These are phyloP conservation scores for Suricata suricatta DNA, from an alignment of 2,113 vertebrate species.

Conservation along the genomic window DNA sequence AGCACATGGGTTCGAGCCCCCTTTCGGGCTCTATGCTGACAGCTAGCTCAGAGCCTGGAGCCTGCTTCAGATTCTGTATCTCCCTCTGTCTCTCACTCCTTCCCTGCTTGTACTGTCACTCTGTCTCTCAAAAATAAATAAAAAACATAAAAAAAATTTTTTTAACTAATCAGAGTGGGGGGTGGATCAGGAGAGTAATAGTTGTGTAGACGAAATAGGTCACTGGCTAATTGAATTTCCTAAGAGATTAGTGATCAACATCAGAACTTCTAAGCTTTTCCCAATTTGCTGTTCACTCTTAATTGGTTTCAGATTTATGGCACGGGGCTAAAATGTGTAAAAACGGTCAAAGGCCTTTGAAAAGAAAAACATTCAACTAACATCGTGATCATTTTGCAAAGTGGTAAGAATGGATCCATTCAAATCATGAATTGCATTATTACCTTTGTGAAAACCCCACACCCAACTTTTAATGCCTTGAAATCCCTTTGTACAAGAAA, in stretches of 20 bases:
- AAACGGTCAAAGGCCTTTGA: neutral
- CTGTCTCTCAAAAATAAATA: too few relatives aligned
- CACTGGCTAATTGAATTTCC: constrained; percentile 27
- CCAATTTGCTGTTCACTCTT: neutral
- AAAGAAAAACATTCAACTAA: constrained; percentile 19
- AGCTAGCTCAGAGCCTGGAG: too few relatives aligned
- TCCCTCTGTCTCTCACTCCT: too few relatives aligned
- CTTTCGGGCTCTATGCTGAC: too few relatives aligned
- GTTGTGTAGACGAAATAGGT: neutral
- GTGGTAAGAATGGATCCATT: neutral
- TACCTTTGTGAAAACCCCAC: neutral
- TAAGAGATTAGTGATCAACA: neutral
- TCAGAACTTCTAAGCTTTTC: constrained; percentile 33
- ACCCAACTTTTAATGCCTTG: neutral
- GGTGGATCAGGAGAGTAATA: neutral
- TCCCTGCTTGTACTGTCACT: too few relatives aligned
- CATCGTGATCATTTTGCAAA: neutral
- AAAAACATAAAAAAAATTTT: too few relatives aligned
- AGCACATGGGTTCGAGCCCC: too few relatives aligned
- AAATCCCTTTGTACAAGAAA: neutral
- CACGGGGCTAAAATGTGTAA: neutral
- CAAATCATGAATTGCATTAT: neutral
- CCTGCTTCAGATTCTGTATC: too few relatives aligned
- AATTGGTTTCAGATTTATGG: neutral
- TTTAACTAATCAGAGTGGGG: too few relatives aligned